phyloP scores from a whole-genome alignment of 2,888 invertebrate genomes.

The Stenichneumon culpator region DNA sequence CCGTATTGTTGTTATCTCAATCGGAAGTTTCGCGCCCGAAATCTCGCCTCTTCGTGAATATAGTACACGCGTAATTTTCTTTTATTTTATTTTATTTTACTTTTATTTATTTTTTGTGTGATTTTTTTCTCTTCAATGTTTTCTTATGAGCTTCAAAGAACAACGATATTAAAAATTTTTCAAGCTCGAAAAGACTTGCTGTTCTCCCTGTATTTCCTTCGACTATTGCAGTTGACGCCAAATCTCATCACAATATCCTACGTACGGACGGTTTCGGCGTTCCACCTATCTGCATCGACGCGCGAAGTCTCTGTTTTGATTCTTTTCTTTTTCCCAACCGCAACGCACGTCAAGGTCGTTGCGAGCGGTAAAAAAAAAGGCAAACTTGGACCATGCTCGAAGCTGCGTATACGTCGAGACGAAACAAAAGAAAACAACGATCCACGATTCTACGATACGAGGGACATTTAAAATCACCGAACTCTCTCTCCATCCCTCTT shows the following conservation, averaged over 20 bases:
- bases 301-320: constrained; percentile 35
- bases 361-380: background rate
- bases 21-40: constrained; percentile 63
- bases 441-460: constrained; percentile 63
- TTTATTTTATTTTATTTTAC: constrained; percentile 28
- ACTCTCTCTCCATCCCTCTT: constrained; percentile 36
- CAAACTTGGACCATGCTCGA: constrained; percentile 22
- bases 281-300: constrained; percentile 54
- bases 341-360: background rate
- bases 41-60: constrained; percentile 61
- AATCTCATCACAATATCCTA: constrained; percentile 56
- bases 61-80: constrained; percentile 47
- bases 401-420: constrained; percentile 60
- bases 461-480: constrained; percentile 54
- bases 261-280: constrained; percentile 64
- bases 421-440: constrained; percentile 67
- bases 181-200: constrained; percentile 54
- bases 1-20: constrained; percentile 62
- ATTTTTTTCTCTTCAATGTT: constrained; percentile 18
- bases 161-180: constrained; percentile 31
- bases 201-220: constrained; percentile 49
- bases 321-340: background rate
- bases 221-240: constrained; percentile 52
- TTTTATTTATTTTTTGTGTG: constrained; percentile 8
- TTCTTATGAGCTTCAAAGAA: background rate